Base-by-base conservation (phyloP, 1,140 invertebrate species). In the Patella vulgata region DNA sequence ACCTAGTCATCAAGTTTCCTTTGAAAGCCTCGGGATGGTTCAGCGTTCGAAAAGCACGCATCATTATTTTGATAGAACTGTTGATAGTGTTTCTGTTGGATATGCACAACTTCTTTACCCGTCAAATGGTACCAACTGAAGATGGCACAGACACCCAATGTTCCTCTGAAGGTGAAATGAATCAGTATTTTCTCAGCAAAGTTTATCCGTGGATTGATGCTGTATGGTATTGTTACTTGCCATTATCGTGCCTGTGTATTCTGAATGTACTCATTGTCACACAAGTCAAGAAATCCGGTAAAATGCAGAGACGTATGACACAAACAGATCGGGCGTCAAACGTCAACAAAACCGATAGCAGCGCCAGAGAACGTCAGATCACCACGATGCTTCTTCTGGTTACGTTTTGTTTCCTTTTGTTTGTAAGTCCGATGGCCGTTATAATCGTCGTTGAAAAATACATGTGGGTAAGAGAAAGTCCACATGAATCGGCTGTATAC, bases 121-220 rank as follows among this genome's bases (percentile, higher is more conserved):
- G 47, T n/a, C 12, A 50, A 50, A 50, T 50, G 47, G 12, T 21
- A 27, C 5, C 12, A 27, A 12, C 27, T n/a, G 47, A 50, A 12
- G 47, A 14, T 8, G 33, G 33, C 33, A 36, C 5, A 5, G 14
- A 14, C 14, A 36, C 6, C 31, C 17, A 8, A 5, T 55, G 53
- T 27, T 6, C 21, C 17, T 17, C 31, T 12, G 21, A 23, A 3
- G 31, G 31, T 17, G 53, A 40, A 14, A 25, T 27, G 14, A 52
- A 39, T 25, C 27, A 17, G 42, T 63, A 44, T 53, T 63, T 47
- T 42, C n/a, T 55, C 9, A 39, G 28, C 11, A 33, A 36, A 21
- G 39, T 63, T n/a, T 63, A 43, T 39, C 52, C 60, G 3, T 63
- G 60, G 60, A 47, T 63, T 5, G 60, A 63, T 51, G 27, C 31